Base-by-base conservation (phyloP, 2,888 invertebrate genomes). In the Caenorhabditis macrosperma region DNA sequence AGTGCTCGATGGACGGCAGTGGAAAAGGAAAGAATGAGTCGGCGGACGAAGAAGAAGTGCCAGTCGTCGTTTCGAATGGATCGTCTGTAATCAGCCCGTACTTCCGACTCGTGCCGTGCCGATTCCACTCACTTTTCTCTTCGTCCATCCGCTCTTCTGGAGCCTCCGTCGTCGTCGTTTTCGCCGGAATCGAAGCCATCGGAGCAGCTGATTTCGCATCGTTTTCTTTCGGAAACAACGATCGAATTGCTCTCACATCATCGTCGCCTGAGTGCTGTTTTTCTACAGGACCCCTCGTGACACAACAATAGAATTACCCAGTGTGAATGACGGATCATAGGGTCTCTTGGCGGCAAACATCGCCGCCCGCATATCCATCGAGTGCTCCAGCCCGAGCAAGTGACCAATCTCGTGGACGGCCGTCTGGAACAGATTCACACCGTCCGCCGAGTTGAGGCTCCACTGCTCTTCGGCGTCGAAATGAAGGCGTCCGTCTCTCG, bases 321-420 rank as follows among this genome's bases (percentile, higher is more conserved):
- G 44, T n/a, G 55, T 68, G 54, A 84, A 84, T 17, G 67, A 64
- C 3, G 84, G 81, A 46, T 81, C 80, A 69, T 78, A 84, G 2
- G 84, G 82, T 38, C 76, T 59, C 48, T 82, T 85, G 20, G 82
- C 82, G 2, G 88, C 88, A 64, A 78, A 92, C 90, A 90, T 90
- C 7, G 88, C 89, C 2, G 90, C 87, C 17, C 87, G 59, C 10
- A 75, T 46, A 59, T 96, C 96, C 68, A 95, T 96, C 86, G 96
- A 93, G 84, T 97, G 93, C 92, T 97, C 96, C 94, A 96, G 95
- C 95, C 97, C 97, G 92, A 96, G 94, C 91, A 96, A 95, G 92
- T 95, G 96, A 91, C 95, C 90, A 46, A 90, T 88, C 68, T 90
- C 90, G 64, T 90, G 90, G 6, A 90, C 85, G 7, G 89, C 88